Evolutionary conservation across 2,797 vertebrate genomes (phyloP).

Genomic region (Sphaeramia orbicularis): DNA sequence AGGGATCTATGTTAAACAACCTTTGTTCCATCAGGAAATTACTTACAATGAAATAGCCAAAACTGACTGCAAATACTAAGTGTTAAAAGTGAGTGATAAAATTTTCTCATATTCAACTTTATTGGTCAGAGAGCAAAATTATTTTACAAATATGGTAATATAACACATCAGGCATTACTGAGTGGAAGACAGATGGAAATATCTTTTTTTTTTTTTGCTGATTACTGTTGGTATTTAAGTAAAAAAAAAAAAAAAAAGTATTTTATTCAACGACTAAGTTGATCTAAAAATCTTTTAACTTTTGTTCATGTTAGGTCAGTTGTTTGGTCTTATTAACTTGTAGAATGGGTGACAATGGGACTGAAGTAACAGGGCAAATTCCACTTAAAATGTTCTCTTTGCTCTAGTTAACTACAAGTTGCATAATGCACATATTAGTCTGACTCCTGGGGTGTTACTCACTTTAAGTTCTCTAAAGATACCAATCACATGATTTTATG

Average conservation of each 20-base stretch:
- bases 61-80: too few species aligned
- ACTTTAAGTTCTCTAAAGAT: background rate
- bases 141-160: too few species aligned
- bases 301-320: background rate
- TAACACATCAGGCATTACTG: too few species aligned
- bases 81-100: too few species aligned
- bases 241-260: background rate
- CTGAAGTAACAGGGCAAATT: slow-evolving; percentile 56
- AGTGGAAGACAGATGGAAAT: too few species aligned
- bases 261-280: background rate
- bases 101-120: too few species aligned
- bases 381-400: slow-evolving; percentile 39
- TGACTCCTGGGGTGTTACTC: slow-evolving; percentile 2
- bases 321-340: slow-evolving; percentile 8
- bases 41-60: too few species aligned
- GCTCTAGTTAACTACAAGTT: slow-evolving; percentile 27
- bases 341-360: background rate
- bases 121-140: too few species aligned
- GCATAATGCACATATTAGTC: slow-evolving; percentile 44
- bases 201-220: background rate
- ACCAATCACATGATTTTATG: background rate
- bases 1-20: too few species aligned
- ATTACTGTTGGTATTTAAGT: background rate
- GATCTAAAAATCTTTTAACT: background rate
- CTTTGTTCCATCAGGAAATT: too few species aligned